phyloP scores from a whole-genome alignment of 2,888 invertebrate species.

The Hedya salicella region DNA sequence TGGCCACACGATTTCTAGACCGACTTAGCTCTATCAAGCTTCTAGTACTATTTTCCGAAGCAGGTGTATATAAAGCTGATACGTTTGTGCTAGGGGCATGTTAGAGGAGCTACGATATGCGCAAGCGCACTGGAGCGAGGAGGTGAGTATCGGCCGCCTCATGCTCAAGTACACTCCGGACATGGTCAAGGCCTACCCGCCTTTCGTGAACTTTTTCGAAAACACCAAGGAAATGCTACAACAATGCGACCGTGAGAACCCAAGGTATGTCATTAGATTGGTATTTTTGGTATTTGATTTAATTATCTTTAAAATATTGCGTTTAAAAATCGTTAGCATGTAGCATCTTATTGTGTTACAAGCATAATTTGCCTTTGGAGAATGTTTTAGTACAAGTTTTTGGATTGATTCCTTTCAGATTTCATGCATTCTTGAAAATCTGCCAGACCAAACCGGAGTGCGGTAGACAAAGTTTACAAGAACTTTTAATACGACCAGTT shows the following conservation, averaged over 20 bases:
- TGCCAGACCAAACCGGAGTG: conserved; percentile 97
- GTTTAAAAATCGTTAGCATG: neutral
- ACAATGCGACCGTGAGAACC: conserved; percentile 96
- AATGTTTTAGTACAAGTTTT: neutral
- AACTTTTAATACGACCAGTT: conserved; percentile 98
- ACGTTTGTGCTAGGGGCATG: conserved; percentile 76
- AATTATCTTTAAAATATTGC: too few relatives aligned
- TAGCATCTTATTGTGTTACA: too few relatives aligned
- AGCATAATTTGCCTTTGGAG: too few relatives aligned
- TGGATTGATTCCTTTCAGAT: conserved; percentile 77
- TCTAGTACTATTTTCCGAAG: too few relatives aligned
- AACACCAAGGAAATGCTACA: conserved; percentile 97
- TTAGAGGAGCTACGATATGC: conserved; percentile 87
- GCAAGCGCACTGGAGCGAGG: conserved; percentile 94
- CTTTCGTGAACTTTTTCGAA: conserved; percentile 99
- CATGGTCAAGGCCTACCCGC: conserved; percentile 97
- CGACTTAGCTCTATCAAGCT: too few relatives aligned
- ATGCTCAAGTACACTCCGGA: conserved; percentile 95
- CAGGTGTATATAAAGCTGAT: neutral
- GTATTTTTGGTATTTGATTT: too few relatives aligned
- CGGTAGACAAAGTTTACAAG: conserved; percentile 97
- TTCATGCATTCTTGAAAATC: conserved; percentile 99
- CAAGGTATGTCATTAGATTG: conserved; percentile 79
- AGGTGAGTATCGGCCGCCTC: conserved; percentile 93
- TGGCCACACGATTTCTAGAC: too few relatives aligned